Percentiles rank a stretch among this genome's conserved stretches.
phyloP scores from a whole-genome alignment of 2,113 vertebrate species.

The Platichthys stellatus region DNA sequence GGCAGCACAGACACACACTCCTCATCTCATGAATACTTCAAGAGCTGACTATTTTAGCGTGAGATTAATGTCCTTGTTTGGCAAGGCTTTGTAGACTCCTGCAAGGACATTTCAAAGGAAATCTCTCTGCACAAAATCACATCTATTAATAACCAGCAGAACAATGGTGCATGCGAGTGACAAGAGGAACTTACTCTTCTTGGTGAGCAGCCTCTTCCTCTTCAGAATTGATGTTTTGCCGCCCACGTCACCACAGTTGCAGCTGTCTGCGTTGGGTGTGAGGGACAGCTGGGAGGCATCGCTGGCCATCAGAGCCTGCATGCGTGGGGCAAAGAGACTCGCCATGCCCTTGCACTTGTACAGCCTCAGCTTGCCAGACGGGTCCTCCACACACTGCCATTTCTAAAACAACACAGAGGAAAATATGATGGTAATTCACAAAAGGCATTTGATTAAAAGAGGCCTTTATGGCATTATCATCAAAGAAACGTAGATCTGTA shows the following conservation, averaged over 20 bases:
- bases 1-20: constrained; percentile 66
- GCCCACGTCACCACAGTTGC: constrained; percentile 82
- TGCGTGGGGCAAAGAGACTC: constrained; percentile 75
- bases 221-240: constrained; percentile 79
- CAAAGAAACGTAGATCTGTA: not conserved
- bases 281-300: constrained; percentile 81
- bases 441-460: not conserved
- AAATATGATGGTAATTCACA: not conserved
- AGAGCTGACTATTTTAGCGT: constrained; percentile 33
- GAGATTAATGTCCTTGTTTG: constrained; percentile 56
- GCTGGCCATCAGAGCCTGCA: constrained; percentile 83
- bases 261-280: constrained; percentile 73
- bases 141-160: constrained; percentile 46
- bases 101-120: constrained; percentile 59
- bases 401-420: constrained; percentile 81
- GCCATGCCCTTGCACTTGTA: constrained; percentile 92
- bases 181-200: constrained; percentile 85
- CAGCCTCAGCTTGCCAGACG: constrained; percentile 90
- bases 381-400: constrained; percentile 96
- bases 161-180: constrained; percentile 25
- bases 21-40: constrained; percentile 50
- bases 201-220: constrained; percentile 87
- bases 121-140: constrained; percentile 45
- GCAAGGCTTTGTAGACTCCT: constrained; percentile 37
- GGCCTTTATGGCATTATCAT: not conserved